Conservation (phyloP, 1,140 invertebrate species). For the Aplysia californica region DNA sequence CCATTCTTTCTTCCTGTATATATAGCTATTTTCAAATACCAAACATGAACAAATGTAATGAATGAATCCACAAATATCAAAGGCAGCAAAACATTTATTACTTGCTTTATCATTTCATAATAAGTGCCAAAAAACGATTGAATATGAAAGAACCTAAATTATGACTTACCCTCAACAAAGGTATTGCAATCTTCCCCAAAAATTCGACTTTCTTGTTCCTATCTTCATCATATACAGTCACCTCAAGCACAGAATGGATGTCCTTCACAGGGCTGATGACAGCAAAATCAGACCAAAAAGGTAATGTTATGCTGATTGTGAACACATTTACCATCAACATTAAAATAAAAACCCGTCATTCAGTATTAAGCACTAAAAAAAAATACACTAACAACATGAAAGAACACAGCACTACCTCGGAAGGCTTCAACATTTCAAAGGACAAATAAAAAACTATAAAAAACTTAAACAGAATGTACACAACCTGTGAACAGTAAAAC, state of each 20-base stretch:
- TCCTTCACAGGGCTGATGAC: slow-evolving; percentile 92
- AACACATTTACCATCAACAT: neutral
- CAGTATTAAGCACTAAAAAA: neutral
- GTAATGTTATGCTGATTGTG: neutral
- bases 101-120: no score
- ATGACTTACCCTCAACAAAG: slow-evolving; percentile 74
- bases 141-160: neutral
- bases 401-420: no score
- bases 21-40: no score
- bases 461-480: no score
- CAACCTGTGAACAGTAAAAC: no score
- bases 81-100: no score
- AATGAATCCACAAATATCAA: no score
- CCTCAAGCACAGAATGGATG: slow-evolving; percentile 93
- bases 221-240: slow-evolving; percentile 99
- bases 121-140: slow-evolving; percentile 16
- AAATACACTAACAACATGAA: no score
- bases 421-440: no score
- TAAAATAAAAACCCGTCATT: neutral
- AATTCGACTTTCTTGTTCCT: slow-evolving; percentile 98
- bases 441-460: no score
- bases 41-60: no score
- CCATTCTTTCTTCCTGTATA: no score
- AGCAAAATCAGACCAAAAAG: slow-evolving; percentile 42
- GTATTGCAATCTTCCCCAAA: slow-evolving; percentile 92